Evolutionary conservation across 2,797 vertebrate species (phyloP).

Genomic region (Gymnoscopelus microlampas): DNA sequence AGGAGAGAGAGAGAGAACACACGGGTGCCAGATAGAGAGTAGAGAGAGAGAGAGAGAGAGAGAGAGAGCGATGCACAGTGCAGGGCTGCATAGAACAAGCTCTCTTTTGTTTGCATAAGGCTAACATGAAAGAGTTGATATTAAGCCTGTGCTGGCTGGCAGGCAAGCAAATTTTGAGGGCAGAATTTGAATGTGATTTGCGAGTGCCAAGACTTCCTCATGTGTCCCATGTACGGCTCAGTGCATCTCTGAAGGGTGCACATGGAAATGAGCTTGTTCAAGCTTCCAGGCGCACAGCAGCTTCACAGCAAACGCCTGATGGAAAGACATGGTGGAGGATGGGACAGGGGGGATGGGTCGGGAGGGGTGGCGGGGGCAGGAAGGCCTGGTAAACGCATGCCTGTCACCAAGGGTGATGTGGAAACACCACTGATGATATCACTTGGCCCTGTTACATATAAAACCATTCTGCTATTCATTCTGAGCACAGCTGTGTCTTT

Average conservation of each 20-base stretch:
- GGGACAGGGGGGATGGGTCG: too few species aligned
- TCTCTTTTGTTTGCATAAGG: conserved; percentile 87
- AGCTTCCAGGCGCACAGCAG: conserved; percentile 61
- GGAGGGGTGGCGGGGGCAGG: neutral
- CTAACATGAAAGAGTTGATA: conserved; percentile 86
- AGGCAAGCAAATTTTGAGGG: conserved; percentile 93
- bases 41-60: neutral
- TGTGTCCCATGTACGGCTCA: conserved; percentile 75
- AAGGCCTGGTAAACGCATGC: neutral
- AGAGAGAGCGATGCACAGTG: neutral
- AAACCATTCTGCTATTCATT: too few species aligned
- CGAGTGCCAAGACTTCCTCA: conserved; percentile 89
- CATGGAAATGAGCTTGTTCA: conserved; percentile 87
- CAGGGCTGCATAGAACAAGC: conserved; percentile 40
- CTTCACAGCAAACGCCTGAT: conserved; percentile 13
- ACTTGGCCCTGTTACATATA: neutral
- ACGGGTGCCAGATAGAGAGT: neutral
- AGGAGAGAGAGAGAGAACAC: neutral
- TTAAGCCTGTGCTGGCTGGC: conserved; percentile 78
- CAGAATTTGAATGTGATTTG: conserved; percentile 99
- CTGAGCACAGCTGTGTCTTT: too few species aligned
- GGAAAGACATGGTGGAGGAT: conserved; percentile 9
- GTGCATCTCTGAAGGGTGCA: conserved; percentile 84
- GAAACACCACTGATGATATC: neutral
- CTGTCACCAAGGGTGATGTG: neutral